Base-by-base conservation (phyloP, 1,140 invertebrate genomes). In the Drosophila kohkoa region DNA sequence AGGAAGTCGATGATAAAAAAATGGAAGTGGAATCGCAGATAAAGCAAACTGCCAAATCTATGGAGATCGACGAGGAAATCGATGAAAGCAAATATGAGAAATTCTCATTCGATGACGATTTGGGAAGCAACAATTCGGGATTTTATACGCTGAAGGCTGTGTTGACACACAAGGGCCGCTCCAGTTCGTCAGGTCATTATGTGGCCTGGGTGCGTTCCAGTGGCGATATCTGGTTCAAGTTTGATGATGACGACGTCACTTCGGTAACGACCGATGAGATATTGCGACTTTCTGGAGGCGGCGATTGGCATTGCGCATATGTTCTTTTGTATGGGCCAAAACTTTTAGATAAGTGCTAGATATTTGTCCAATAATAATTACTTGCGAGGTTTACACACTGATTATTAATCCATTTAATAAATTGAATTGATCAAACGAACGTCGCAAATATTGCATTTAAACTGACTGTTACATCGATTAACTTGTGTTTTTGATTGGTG, bases 231-330 rank as follows among this genome's bases (percentile, higher is more conserved):
- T 99, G 99, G 99, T 94, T 99, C 20, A 99, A 99, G 93, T 99
- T 98, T 94, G 99, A 99, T 93, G 99, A 99, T 93, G 98, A 99
- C 82, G 95, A 95, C 65, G 97, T 99, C 8, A 96, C 96, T n/a
- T 94, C 97, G 10, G 97, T 99, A 11, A 95, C 96, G 3, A 95
- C 95, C 63, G 98, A 99, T 75, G 98, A 99, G 82, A 96, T 99
- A 82, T 93, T 99, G 13, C 99, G 98, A 93, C 94, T 99, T 1
- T 99, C 98, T 63, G 99, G 99, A 6, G 99, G 99, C 92, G 99
- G 97, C 72, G 99, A 99, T 93, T 99, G 99, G 99, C 99, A 99
- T 93, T 98, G 97, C 93, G 99, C 99, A 0, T 99, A 99, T 93
- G 96, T 99, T 69, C 94, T 99, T 52, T 93, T 99, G 2, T 99